Base-by-base conservation (phyloP, 2,888 invertebrate species). In the Erynnis tages region DNA sequence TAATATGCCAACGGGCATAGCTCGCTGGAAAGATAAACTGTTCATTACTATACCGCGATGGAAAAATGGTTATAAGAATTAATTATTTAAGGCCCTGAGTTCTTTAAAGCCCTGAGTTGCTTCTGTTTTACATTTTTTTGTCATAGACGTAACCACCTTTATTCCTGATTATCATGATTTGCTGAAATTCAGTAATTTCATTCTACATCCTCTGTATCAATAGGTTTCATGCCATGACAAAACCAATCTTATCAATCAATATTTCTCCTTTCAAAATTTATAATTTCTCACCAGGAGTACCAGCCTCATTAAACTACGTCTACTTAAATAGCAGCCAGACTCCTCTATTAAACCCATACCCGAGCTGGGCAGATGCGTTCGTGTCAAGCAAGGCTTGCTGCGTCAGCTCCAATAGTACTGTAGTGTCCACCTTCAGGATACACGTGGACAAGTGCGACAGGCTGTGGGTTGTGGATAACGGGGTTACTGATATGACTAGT, bases 381-480 rank as follows among this genome's bases (percentile, higher is more conserved):
- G 90, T 97, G 21, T 93, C 90, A 16, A 78, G 69, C 7, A 63
- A 67, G 2, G 71, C 70, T 0, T 67, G 74, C 0, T 61, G 69
- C 8, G 55, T 84, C 2, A 67, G 67, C 29, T 75, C 82, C 2
- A 91, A 93, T 55, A 87, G 91, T 34, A 91, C 91, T 0, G 92
- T 94, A 10, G 88, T 94, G 4, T 95, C 93, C 16, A 92, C 93
- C 0, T 94, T 94, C 75, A 91, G 95, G 30, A 81, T 93, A 4
- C 89, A 91, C 54, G 91, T 93, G 2, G 96, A 96, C 70, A 88
- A 80, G 1, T 95, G 94, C 61, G 93, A 94, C 71, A 90, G 95
- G 3, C 84, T 96, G 16, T 96, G 95, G 95, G 93, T 94, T 0
- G 90, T 95, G 63, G 95, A 96, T 68, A 94, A 94, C 6, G 95